These are phyloP conservation scores for Neotoma lepida DNA, from an alignment of 2,113 vertebrate species.

Conservation along the genomic window DNA sequence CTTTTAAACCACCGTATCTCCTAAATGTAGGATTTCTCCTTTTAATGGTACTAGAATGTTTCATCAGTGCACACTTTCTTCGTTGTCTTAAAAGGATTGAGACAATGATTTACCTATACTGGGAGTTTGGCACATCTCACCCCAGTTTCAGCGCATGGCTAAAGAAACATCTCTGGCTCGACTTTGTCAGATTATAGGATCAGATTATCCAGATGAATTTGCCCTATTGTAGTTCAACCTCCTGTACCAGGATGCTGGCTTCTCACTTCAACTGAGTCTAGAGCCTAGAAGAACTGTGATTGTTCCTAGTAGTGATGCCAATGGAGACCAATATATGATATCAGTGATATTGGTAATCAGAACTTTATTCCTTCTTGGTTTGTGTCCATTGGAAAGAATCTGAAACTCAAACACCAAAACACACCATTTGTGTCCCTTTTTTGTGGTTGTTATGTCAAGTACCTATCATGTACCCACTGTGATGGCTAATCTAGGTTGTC, in stretches of 20 bases:
- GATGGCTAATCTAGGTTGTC: background rate
- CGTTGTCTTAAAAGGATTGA: background rate
- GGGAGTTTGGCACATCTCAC: background rate
- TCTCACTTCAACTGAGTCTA: background rate
- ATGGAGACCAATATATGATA: background rate
- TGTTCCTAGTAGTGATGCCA: background rate
- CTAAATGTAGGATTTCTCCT: background rate
- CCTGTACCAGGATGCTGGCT: background rate
- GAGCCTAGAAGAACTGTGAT: background rate
- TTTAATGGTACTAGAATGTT: background rate
- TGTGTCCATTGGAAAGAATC: background rate
- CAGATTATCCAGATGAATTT: background rate
- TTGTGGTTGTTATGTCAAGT: background rate
- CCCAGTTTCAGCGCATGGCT: background rate
- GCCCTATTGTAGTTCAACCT: too few relatives aligned
- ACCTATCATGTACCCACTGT: background rate
- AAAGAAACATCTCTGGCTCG: background rate
- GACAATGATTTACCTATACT: background rate
- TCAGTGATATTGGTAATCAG: background rate
- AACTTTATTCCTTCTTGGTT: background rate
- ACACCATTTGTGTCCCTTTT: background rate
- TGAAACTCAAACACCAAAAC: constrained; percentile 10
- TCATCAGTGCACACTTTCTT: background rate
- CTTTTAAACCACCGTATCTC: background rate
- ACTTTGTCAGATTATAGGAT: background rate